Evolutionary conservation across 2,797 vertebrate genomes (phyloP).

Genomic region (Siniperca undulata): DNA sequence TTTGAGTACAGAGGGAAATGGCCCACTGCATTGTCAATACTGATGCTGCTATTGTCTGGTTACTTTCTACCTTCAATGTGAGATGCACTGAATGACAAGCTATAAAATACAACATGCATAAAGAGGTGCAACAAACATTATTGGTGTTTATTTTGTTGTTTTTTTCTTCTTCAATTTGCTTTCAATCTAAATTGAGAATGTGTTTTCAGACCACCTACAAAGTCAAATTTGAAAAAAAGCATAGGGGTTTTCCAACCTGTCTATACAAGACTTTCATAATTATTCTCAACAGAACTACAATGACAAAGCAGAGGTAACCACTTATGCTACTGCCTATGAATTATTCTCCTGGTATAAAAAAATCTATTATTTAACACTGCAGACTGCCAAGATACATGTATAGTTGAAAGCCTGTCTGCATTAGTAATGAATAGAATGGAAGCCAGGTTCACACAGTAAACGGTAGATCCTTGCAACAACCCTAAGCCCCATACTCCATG

Average conservation of each 20-base stretch:
- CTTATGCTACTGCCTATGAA: conserved; percentile 33
- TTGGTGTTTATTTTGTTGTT: background rate
- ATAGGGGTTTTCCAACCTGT: background rate
- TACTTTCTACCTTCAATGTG: conserved; percentile 23
- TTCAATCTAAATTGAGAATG: conserved; percentile 1
- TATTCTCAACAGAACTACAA: conserved; percentile 23
- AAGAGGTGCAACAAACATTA: background rate
- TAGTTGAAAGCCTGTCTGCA: conserved; percentile 48
- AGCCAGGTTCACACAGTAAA: conserved; percentile 36
- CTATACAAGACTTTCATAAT: conserved; percentile 7
- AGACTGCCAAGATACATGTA: conserved; percentile 34
- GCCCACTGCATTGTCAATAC: conserved; percentile 54
- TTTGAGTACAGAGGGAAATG: conserved; percentile 49
- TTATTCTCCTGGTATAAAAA: conserved; percentile 45
- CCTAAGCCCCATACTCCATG: background rate
- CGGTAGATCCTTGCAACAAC: conserved; percentile 27
- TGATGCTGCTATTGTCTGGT: conserved; percentile 37
- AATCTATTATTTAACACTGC: conserved; percentile 50
- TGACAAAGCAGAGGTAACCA: conserved; percentile 31
- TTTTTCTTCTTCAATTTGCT: background rate
- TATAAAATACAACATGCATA: conserved; percentile 9
- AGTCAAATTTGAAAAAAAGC: background rate
- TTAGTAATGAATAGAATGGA: conserved; percentile 41
- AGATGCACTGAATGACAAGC: conserved; percentile 14
- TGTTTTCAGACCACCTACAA: background rate